phyloP scores from a whole-genome alignment of 2,797 vertebrate species.

The Bryconaethiops microstoma region DNA sequence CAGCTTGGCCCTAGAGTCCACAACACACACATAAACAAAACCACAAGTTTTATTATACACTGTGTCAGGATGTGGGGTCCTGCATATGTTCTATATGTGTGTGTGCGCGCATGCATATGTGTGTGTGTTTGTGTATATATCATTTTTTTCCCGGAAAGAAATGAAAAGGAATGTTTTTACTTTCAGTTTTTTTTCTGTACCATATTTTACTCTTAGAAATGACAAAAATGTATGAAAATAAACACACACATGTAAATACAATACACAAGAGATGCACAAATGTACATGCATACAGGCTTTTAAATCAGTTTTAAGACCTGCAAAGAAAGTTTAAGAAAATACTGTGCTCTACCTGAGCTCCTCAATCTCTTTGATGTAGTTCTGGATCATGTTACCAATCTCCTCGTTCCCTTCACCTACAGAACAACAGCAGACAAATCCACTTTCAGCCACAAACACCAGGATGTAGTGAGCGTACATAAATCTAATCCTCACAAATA shows the following conservation, averaged over 20 bases:
- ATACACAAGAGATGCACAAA: not conserved
- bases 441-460: conserved; percentile 2
- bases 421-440: conserved; percentile 3
- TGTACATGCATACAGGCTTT: not conserved
- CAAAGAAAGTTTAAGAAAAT: not conserved
- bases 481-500: not conserved
- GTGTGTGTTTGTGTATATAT: too few relatives aligned
- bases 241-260: not conserved
- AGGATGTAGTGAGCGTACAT: not conserved
- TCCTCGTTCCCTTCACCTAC: conserved; percentile 94
- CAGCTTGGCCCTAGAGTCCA: conserved; percentile 85
- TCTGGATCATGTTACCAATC: conserved; percentile 95
- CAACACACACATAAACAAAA: not conserved
- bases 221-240: not conserved
- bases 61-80: not conserved
- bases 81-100: not conserved
- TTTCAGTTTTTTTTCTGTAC: too few relatives aligned
- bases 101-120: too few relatives aligned
- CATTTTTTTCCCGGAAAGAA: too few relatives aligned
- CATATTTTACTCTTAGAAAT: too few relatives aligned
- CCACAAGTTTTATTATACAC: too few relatives aligned
- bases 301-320: not conserved
- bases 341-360: conserved; percentile 86
- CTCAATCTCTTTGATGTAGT: conserved; percentile 98
- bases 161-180: too few relatives aligned